Base-by-base conservation (phyloP, 2,888 invertebrate genomes). In the Lithophane socia region DNA sequence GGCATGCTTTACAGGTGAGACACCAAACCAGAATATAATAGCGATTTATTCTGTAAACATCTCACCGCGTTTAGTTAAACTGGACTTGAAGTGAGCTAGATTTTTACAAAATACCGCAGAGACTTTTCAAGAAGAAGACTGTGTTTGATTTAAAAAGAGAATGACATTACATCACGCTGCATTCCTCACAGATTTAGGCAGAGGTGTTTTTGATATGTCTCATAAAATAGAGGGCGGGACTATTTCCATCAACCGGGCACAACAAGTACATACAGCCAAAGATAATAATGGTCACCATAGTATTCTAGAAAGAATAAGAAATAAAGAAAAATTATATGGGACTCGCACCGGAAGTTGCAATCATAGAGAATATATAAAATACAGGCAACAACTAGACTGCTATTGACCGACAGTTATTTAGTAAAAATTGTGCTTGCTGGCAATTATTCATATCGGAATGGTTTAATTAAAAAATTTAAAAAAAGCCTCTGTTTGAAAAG, bases 1-100 rank as follows among this genome's bases (percentile, higher is more conserved):
- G 97, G 91, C 97, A 97, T 94, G 97, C 97, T 83, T 94, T 98
- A 86, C 97, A 98, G 97, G 98, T 98, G 90, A 84, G 77, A 24
- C 7, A 24, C 13, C 24, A 24, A 5, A 24, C 24, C 58, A n/a
- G 21, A n/a, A 56, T n/a, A n/a, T 56, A 52, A 52, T 54, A 54
- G 10, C 21, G 21, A 54, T 54, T 1, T 54, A 54, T 21, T 54
- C 3, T 21, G 0, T 52, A 47, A 13, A 47, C 13, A 52, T 7
- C 7, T 18, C 9, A 54, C 1, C 10, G n/a, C n/a, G 56, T 56
- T n/a, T 56, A 12, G 56, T 54, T 21, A 9, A 54, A 54, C 0
- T 54, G 1, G n/a, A 10, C 3, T 56, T 56, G 12, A 56, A 56
- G 56, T 56, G n/a, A 56, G 56, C 56, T 56, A n/a, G n/a, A 56